Percentiles rank a stretch among this genome's conserved stretches.
Conservation (phyloP, 2,113 vertebrate species). For the Salminus brasiliensis region DNA sequence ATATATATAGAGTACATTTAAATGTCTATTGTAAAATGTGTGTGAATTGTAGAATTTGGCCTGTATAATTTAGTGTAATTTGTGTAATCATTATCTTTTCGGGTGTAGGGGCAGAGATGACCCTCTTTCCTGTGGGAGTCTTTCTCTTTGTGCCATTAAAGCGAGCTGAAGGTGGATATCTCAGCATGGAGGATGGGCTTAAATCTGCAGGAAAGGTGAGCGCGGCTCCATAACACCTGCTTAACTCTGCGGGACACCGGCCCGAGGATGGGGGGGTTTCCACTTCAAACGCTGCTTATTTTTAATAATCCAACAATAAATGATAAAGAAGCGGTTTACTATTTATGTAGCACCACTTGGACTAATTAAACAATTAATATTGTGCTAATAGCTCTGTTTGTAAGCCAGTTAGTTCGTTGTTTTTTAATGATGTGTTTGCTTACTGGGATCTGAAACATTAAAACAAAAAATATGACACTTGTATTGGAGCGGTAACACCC, state of each 20-base stretch:
- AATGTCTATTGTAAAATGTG: conserved; percentile 19
- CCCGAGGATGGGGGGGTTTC: no score
- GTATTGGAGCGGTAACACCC: background rate
- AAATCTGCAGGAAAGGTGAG: conserved; percentile 66
- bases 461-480: background rate
- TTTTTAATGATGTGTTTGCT: no score
- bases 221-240: conserved; percentile 61
- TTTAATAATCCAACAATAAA: background rate
- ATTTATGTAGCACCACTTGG: background rate
- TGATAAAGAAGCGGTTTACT: background rate
- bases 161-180: conserved; percentile 75
- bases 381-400: background rate
- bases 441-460: background rate
- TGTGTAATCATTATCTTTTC: conserved; percentile 16
- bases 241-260: conserved; percentile 33
- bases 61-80: conserved; percentile 5
- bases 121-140: conserved; percentile 60
- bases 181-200: conserved; percentile 63
- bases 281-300: conserved; percentile 14
- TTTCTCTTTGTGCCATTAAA: conserved; percentile 71
- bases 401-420: background rate
- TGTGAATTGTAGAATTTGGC: no score
- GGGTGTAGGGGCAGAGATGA: background rate
- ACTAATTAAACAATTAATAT: background rate
- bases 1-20: no score